Evolutionary conservation across 2,113 vertebrate species (phyloP).

Genomic region (Desmodus rotundus): DNA sequence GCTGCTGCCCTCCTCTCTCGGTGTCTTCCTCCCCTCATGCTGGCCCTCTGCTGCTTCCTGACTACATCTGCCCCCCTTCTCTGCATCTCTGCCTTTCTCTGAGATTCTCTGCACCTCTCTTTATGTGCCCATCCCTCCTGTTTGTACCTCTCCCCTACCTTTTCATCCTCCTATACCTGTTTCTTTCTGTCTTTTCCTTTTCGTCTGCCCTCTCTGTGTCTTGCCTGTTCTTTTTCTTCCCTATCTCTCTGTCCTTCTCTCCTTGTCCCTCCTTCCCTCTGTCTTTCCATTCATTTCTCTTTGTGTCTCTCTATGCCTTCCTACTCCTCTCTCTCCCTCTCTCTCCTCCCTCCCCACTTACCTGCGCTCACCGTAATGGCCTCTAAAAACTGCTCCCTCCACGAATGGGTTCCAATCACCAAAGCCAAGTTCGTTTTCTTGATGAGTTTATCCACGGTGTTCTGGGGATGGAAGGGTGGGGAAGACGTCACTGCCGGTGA

Average conservation of each 20-base stretch:
- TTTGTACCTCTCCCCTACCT: neutral
- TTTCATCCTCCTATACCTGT: neutral
- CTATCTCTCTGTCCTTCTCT: neutral
- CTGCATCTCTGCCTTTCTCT: neutral
- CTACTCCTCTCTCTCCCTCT: neutral
- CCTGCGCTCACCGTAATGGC: conserved; percentile 95
- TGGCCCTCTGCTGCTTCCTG: neutral
- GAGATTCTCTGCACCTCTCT: neutral
- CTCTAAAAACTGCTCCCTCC: conserved; percentile 95
- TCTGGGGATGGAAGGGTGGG: conserved; percentile 76
- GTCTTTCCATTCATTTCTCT: neutral
- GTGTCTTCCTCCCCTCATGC: neutral
- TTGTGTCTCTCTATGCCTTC: neutral
- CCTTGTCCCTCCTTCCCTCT: neutral
- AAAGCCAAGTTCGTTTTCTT: conserved; percentile 96
- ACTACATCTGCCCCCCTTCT: neutral
- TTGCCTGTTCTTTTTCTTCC: neutral
- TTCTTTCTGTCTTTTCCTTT: neutral
- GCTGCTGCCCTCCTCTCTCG: neutral
- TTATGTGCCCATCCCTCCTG: neutral
- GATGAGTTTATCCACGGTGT: conserved; percentile 96
- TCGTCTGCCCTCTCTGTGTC: neutral
- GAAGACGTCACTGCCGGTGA: neutral
- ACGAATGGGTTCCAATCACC: conserved; percentile 95
- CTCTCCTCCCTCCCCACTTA: conserved; percentile 66